phyloP scores from a whole-genome alignment of 2,888 invertebrate species.

The Philonicus albiceps region DNA sequence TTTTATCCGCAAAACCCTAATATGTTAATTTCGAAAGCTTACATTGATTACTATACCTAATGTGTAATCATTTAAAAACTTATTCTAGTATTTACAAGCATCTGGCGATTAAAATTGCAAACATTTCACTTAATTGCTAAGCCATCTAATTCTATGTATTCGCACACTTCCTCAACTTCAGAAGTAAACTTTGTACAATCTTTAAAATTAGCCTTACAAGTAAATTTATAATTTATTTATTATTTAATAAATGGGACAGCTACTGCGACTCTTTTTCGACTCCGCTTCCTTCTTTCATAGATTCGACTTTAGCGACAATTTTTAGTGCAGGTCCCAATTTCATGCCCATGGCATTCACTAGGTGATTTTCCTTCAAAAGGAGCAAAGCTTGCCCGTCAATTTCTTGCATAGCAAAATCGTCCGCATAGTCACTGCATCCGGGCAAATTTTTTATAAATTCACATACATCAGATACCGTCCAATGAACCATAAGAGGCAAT shows the following conservation, averaged over 20 bases:
- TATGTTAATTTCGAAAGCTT: neutral
- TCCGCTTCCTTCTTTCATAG: constrained; percentile 66
- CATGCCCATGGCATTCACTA: constrained; percentile 94
- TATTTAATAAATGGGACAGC: neutral
- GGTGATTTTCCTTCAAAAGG: constrained; percentile 90
- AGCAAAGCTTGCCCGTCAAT: constrained; percentile 95
- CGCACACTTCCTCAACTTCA: neutral
- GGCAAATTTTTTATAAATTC: constrained; percentile 89
- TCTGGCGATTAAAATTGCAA: neutral
- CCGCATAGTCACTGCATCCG: constrained; percentile 91
- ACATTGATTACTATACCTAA: neutral
- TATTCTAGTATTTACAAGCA: neutral
- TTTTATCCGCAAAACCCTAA: neutral
- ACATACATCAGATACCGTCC: constrained; percentile 84
- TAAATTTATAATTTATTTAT: neutral
- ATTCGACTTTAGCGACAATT: constrained; percentile 90
- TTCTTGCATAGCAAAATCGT: constrained; percentile 93
- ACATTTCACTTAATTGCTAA: neutral
- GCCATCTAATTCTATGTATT: neutral
- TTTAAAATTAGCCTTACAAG: neutral
- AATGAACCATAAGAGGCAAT: constrained; percentile 59
- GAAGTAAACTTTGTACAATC: neutral
- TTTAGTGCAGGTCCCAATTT: constrained; percentile 95
- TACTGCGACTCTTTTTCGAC: constrained; percentile 43
- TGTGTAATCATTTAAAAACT: neutral